A percentile compares a stretch with the other conserved stretches of the same genome.
Conservation (phyloP, 2,888 invertebrate genomes). For the Ophraella communa region DNA sequence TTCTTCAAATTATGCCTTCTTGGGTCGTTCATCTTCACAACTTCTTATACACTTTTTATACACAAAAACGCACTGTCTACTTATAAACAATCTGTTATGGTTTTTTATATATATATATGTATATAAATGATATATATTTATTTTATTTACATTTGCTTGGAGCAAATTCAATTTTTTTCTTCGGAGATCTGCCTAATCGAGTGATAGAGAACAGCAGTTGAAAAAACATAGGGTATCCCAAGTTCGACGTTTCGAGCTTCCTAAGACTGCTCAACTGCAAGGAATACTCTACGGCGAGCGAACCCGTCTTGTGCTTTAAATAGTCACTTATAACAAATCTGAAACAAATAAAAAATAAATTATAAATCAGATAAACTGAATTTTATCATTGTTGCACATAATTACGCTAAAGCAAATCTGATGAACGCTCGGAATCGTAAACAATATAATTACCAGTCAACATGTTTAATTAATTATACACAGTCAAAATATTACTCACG, state of each 20-base stretch:
- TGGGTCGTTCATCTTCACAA: constrained; percentile 38
- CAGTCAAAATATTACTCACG: no score
- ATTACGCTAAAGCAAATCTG: not conserved
- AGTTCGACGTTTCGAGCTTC: constrained; percentile 52
- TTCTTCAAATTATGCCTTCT: constrained; percentile 70
- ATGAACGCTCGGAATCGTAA: not conserved
- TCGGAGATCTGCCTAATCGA: constrained; percentile 58
- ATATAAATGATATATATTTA: no score
- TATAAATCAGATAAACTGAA: not conserved
- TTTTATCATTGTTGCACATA: not conserved
- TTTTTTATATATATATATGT: no score
- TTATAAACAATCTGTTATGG: no score
- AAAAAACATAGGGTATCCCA: constrained; percentile 59
- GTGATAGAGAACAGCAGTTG: constrained; percentile 57
- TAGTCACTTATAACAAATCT: constrained; percentile 24
- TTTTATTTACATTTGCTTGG: constrained; percentile 14
- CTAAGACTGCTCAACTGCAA: constrained; percentile 29
- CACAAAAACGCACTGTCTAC: constrained; percentile 9
- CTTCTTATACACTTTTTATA: constrained; percentile 7
- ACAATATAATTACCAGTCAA: no score
- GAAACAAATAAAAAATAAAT: constrained; percentile 19
- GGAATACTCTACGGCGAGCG: constrained; percentile 26
- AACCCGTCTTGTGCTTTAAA: constrained; percentile 38
- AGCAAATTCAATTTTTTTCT: constrained; percentile 53
- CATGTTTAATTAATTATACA: no score